These are phyloP conservation scores for Odocoileus hemionus DNA, from an alignment of 2,113 vertebrate genomes.

Conservation along the genomic window DNA sequence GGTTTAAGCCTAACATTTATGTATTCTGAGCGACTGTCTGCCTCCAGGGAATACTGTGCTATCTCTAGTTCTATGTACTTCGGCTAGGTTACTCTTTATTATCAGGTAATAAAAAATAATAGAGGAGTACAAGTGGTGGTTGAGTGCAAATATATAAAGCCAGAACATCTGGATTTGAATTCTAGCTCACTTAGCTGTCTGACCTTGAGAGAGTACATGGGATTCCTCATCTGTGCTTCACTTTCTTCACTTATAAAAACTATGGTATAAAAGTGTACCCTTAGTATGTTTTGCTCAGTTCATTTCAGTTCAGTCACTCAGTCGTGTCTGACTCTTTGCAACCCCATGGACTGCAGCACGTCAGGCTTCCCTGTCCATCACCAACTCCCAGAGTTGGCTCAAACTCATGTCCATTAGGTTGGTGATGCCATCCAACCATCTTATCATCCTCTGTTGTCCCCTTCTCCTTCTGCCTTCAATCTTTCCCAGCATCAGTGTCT, in stretches of 20 bases:
- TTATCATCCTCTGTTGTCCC: background rate
- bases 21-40: background rate
- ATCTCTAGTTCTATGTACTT: background rate
- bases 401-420: background rate
- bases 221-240: background rate
- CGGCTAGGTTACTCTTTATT: constrained; percentile 27
- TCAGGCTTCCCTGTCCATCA: background rate
- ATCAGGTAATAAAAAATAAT: constrained; percentile 11
- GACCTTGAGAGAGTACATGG: background rate
- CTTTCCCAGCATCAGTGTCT: background rate
- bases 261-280: background rate
- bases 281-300: background rate
- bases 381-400: background rate
- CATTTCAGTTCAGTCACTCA: background rate
- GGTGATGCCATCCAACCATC: background rate
- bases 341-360: background rate
- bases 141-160: background rate
- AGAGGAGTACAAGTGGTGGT: background rate
- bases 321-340: background rate
- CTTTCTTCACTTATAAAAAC: background rate
- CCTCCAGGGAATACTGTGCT: background rate
- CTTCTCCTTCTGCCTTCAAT: background rate
- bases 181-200: background rate
- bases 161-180: background rate
- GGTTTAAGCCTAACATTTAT: background rate